Evolutionary conservation across 2,888 invertebrate species (phyloP).

Genomic region (Euplagia quadripunctaria): DNA sequence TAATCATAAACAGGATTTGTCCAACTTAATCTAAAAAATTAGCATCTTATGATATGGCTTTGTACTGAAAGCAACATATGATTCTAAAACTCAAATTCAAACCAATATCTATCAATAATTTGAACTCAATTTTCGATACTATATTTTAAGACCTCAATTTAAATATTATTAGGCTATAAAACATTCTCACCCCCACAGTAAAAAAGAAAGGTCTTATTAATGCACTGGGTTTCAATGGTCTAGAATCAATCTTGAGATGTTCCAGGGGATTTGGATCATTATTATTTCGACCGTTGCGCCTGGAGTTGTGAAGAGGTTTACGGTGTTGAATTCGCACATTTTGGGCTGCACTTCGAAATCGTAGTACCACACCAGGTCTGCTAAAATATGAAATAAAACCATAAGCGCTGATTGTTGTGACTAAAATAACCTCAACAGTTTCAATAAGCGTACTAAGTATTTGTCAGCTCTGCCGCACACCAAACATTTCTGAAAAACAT

Average conservation of each 20-base stretch:
- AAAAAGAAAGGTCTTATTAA: conserved; percentile 89
- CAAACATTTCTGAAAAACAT: conserved; percentile 82
- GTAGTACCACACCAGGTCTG: conserved; percentile 59
- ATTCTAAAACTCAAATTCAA: neutral
- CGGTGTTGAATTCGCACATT: conserved; percentile 67
- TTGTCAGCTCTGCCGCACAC: conserved; percentile 72
- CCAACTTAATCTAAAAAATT: no score
- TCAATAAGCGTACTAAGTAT: conserved; percentile 67
- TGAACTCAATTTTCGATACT: no score
- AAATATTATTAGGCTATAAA: neutral
- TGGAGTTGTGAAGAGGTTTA: conserved; percentile 73
- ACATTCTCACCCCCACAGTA: conserved; percentile 87
- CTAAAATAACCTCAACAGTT: conserved; percentile 27
- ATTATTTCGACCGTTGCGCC: conserved; percentile 50
- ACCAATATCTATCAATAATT: neutral
- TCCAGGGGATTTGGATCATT: conserved; percentile 76
- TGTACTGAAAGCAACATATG: neutral
- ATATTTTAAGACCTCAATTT: no score
- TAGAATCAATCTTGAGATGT: conserved; percentile 74
- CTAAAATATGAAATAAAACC: conserved; percentile 51
- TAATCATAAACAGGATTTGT: no score
- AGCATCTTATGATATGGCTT: no score
- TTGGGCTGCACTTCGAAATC: conserved; percentile 47
- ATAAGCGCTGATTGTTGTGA: conserved; percentile 25
- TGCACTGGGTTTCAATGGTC: conserved; percentile 75